These are phyloP conservation scores for Scolopax mira DNA, from an alignment of 2,113 vertebrate genomes.

Conservation along the genomic window DNA sequence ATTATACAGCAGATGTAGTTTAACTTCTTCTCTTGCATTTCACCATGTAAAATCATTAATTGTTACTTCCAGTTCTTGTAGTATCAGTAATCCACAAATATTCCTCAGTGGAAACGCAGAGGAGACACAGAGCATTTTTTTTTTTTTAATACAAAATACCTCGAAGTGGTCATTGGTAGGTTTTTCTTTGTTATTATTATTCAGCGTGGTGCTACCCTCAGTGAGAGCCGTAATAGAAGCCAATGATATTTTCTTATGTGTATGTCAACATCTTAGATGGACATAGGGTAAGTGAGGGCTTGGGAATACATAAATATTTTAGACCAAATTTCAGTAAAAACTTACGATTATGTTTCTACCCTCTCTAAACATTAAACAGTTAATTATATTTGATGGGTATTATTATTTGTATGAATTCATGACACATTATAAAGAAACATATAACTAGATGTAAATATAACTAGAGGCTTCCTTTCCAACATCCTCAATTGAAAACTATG, in stretches of 20 bases:
- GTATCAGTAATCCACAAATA: neutral
- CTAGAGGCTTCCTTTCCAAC: neutral
- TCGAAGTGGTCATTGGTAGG: neutral
- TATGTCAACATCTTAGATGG: neutral
- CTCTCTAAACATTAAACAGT: neutral
- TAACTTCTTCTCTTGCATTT: neutral
- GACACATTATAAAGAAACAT: neutral
- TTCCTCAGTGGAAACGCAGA: neutral
- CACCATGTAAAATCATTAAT: constrained; percentile 7
- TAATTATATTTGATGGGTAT: neutral
- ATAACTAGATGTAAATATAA: neutral
- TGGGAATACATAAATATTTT: neutral
- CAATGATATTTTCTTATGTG: neutral
- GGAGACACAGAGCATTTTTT: neutral
- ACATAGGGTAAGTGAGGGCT: neutral
- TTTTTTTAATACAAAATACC: neutral
- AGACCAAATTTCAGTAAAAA: neutral
- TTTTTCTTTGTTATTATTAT: neutral
- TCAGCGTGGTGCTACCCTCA: neutral
- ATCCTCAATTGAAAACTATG: neutral
- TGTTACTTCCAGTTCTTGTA: neutral
- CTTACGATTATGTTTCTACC: neutral
- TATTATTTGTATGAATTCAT: neutral
- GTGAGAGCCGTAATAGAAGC: neutral
- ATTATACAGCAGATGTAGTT: neutral